phyloP scores from a whole-genome alignment of 92 coral and sea anemone species.

The Zoanthus solanderi region DNA sequence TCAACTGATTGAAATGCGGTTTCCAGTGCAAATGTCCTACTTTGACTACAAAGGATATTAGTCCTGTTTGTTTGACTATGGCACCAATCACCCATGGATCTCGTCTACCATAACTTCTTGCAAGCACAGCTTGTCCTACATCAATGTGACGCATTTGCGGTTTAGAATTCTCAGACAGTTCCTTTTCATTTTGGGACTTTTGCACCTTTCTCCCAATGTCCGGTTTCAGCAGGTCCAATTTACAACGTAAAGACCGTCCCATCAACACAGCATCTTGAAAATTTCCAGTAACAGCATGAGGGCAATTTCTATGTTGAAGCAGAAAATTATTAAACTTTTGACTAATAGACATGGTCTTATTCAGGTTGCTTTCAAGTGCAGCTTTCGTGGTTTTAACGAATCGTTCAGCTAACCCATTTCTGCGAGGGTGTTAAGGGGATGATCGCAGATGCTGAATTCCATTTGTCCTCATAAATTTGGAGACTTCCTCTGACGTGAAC shows the following conservation, averaged over 20 bases:
- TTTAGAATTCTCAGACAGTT: not conserved
- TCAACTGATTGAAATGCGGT: slow-evolving; percentile 15
- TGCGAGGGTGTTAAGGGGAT: slow-evolving; percentile 35
- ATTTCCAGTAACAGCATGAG: slow-evolving; percentile 50
- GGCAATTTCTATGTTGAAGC: slow-evolving; percentile 41
- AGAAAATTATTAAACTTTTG: slow-evolving; percentile 41
- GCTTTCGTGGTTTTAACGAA: slow-evolving; percentile 12
- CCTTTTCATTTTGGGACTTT: not conserved
- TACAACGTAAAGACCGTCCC: slow-evolving; percentile 42
- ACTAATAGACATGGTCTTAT: not conserved
- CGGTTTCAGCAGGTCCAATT: slow-evolving; percentile 44
- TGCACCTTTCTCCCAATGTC: slow-evolving; percentile 17
- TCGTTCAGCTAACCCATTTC: slow-evolving; percentile 38
- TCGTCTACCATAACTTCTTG: slow-evolving; percentile 29
- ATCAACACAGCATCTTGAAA: slow-evolving; percentile 43
- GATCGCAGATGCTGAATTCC: slow-evolving; percentile 13
- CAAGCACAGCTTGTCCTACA: slow-evolving; percentile 40
- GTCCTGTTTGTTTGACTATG: not conserved
- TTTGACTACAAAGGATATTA: not conserved
- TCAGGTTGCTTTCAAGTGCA: slow-evolving; percentile 23
- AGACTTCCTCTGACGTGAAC: slow-evolving; percentile 14
- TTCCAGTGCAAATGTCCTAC: slow-evolving; percentile 10
- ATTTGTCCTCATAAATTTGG: not conserved
- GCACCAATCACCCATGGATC: not conserved
- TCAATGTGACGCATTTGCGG: slow-evolving; percentile 9